Conservation (phyloP, 2,113 vertebrate species). For the Panthera uncia region DNA sequence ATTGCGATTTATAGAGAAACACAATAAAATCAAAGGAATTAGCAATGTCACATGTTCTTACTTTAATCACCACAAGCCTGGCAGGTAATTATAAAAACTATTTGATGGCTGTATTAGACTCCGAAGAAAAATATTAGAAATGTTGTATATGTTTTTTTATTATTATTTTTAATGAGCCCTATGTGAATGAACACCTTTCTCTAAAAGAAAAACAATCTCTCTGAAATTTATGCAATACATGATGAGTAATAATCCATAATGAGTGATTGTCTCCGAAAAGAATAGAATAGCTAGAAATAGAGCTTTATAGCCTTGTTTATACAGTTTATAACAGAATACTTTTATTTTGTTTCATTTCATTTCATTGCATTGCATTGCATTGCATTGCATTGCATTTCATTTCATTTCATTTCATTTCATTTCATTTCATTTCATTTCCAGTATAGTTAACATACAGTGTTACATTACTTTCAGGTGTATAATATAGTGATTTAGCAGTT, state of each 20-base stretch:
- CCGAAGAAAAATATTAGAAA: neutral
- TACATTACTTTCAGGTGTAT: neutral
- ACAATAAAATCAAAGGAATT: neutral
- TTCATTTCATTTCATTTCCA: neutral
- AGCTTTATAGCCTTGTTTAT: neutral
- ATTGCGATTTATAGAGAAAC: neutral
- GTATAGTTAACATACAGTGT: neutral
- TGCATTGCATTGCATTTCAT: neutral
- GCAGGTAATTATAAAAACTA: slow-evolving; percentile 34
- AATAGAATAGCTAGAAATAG: neutral
- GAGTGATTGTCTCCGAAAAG: neutral
- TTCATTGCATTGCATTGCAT: neutral
- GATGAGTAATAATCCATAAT: slow-evolving; percentile 4
- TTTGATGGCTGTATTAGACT: neutral
- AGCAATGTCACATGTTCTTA: neutral
- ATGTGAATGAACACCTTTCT: neutral
- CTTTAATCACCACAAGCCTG: neutral
- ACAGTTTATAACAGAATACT: neutral
- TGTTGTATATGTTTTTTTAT: neutral
- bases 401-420: neutral
- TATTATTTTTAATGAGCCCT: neutral
- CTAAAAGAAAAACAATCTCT: neutral
- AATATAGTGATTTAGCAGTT: neutral
- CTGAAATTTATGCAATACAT: neutral
- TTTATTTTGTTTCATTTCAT: neutral